phyloP scores from a whole-genome alignment of 2,113 vertebrate genomes.

The Sterna hirundo region DNA sequence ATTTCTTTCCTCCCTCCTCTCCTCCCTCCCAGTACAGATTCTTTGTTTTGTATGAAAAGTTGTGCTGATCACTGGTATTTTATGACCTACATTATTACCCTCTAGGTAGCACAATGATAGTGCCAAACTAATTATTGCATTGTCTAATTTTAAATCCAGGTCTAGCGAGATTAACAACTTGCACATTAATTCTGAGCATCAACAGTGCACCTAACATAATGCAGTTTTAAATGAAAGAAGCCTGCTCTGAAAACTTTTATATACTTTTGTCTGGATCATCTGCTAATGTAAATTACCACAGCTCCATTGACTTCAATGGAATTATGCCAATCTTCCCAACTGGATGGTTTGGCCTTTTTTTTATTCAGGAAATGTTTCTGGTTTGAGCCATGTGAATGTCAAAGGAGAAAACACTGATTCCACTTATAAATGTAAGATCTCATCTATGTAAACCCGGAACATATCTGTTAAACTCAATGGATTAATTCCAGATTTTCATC shows the following conservation, averaged over 20 bases:
- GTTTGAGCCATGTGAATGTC: neutral
- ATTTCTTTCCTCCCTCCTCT: constrained; percentile 26
- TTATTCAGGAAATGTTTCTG: constrained; percentile 5
- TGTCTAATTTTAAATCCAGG: constrained; percentile 86
- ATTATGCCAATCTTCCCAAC: neutral
- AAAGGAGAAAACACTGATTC: constrained; percentile 27
- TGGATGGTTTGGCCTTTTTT: neutral
- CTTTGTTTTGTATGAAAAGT: constrained; percentile 69
- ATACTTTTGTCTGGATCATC: constrained; percentile 36
- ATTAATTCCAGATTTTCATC: constrained; percentile 52
- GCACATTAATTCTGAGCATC: constrained; percentile 80
- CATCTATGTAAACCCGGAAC: constrained; percentile 20
- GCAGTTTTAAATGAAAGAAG: constrained; percentile 72
- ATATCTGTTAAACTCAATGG: constrained; percentile 20
- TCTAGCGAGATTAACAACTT: constrained; percentile 83
- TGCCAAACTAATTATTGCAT: constrained; percentile 85
- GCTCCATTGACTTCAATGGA: neutral
- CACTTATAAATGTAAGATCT: constrained; percentile 24
- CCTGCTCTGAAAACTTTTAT: constrained; percentile 68
- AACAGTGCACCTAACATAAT: constrained; percentile 76
- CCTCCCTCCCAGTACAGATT: constrained; percentile 47
- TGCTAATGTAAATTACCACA: constrained; percentile 34
- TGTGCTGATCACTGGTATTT: constrained; percentile 77
- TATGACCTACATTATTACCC: constrained; percentile 85
- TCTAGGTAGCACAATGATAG: constrained; percentile 80